phyloP scores from a whole-genome alignment of 2,888 invertebrate species.

The Eristalinus sepulchralis region DNA sequence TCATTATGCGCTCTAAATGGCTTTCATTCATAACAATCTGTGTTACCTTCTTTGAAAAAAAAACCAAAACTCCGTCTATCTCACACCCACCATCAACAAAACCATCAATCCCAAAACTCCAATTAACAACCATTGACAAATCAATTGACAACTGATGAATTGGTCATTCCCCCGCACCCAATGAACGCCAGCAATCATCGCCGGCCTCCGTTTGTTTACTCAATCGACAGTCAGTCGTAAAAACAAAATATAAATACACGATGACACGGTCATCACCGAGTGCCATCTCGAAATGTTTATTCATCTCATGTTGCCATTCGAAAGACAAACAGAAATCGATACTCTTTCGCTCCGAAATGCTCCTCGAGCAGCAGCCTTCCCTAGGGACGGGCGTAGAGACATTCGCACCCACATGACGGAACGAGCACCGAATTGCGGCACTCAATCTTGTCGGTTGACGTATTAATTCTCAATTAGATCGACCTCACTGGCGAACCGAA shows the following conservation, averaged over 20 bases:
- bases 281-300: constrained; percentile 3
- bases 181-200: neutral
- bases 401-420: constrained; percentile 19
- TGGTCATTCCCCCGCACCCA: neutral
- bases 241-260: neutral
- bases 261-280: neutral
- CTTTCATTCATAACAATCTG: too few species aligned
- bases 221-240: neutral
- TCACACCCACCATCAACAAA: neutral
- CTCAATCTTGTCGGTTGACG: constrained; percentile 58
- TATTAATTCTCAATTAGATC: constrained; percentile 60
- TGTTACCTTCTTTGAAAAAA: too few species aligned
- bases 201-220: neutral
- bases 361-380: neutral
- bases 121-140: neutral
- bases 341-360: neutral
- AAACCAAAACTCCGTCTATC: neutral
- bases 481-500: constrained; percentile 5
- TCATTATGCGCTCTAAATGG: too few species aligned
- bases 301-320: neutral
- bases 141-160: neutral
- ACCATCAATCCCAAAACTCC: neutral
- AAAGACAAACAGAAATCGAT: constrained; percentile 10
- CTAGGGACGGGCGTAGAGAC: neutral
- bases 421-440: constrained; percentile 28